Conservation (phyloP, 2,113 vertebrate genomes). For the Corythaixoides concolor region DNA sequence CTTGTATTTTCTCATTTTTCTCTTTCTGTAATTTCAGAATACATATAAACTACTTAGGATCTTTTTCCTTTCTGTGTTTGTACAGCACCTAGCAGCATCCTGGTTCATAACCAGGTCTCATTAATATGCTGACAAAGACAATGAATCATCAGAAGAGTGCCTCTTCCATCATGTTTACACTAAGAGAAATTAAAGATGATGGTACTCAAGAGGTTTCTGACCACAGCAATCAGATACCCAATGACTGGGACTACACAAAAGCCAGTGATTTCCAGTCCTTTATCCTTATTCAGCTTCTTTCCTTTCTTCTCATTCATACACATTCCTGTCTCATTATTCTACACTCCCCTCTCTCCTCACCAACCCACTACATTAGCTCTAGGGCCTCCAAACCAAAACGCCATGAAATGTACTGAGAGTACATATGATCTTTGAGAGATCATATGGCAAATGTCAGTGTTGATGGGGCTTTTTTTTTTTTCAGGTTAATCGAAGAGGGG, state of each 20-base stretch:
- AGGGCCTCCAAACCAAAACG: neutral
- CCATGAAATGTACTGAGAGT: neutral
- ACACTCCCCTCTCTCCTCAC: neutral
- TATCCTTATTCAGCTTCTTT: neutral
- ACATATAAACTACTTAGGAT: neutral
- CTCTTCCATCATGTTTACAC: neutral
- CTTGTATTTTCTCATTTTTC: neutral
- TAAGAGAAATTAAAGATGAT: neutral
- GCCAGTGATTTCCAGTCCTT: neutral
- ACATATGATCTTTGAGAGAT: neutral
- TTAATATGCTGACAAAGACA: neutral
- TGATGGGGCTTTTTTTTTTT: neutral
- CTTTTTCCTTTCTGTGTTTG: neutral
- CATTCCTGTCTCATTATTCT: neutral
- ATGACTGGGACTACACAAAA: neutral
- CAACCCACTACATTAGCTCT: neutral
- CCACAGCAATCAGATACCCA: neutral
- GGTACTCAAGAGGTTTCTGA: neutral
- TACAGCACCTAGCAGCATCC: neutral
- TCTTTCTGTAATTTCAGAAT: neutral
- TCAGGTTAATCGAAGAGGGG: slow-evolving; percentile 64
- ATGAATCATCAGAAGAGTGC: neutral
- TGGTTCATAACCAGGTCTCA: neutral
- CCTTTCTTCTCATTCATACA: neutral
- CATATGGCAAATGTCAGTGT: neutral